Base-by-base conservation (phyloP, 2,888 invertebrate species). In the Cyclophora albipunctata region DNA sequence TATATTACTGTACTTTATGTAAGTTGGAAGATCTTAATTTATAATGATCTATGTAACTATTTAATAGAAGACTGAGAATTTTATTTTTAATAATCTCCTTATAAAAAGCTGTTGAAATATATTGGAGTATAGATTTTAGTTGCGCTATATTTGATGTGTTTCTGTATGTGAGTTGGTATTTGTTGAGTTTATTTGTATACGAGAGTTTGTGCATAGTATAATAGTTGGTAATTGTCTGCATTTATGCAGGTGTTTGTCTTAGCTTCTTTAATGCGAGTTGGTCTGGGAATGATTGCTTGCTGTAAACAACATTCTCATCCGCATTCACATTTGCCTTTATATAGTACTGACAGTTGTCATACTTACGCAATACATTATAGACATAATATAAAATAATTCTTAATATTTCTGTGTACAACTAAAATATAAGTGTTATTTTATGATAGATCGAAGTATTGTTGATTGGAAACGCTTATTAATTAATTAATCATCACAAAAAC, bases 11-110 rank as follows among this genome's bases (percentile, higher is more conserved):
- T 64, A 37, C 37, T 5, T 4, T 40, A 58, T 77, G 71, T 78
- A 78, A 77, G 78, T 80, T 69, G 58, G 65, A 69, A 69, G 78
- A 81, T 84, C 77, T 82, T 71, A 79, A 37, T 71, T 67, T 76
- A 66, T 71, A 71, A 69, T 61, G 66, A 79, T 81, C 76, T 80
- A 75, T 64, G 56, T 57, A 55, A 81, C 79, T 82, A 77, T 78
- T 75, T 78, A 78, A 84, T 84, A 82, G 84, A 85, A 86, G 86
- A 86, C 86, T 86, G 86, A 86, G 72, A 76, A 72, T 74, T 73
- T 80, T 76, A 75, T 78, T 80, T 78, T 67, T 73, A 73, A 79
- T 83, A 73, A 73, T 78, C 78, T 78, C 71, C 64, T 75, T 71
- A 64, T 58, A 45, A 57, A 68, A 71, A 66, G 59, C 62, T 67